Percentiles rank a stretch among this genome's conserved stretches.
Conservation (phyloP, 2,797 vertebrate species). For the Microctenopoma stevenorrisi region DNA sequence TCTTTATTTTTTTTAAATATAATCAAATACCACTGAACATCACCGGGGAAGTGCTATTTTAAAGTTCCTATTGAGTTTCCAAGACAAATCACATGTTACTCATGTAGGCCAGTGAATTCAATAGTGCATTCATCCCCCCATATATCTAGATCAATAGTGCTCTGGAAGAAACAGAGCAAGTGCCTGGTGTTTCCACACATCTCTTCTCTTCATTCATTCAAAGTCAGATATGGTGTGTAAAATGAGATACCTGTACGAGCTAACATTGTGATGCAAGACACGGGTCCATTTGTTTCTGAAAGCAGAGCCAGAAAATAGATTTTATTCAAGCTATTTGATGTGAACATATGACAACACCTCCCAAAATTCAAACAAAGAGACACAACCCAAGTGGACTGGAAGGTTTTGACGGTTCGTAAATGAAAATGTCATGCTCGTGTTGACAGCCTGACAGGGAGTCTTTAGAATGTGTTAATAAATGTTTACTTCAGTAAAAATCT, state of each 20-base stretch:
- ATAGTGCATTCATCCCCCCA: slow-evolving; percentile 8
- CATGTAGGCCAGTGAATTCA: slow-evolving; percentile 3
- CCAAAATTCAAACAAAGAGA: neutral
- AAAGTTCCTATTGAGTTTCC: neutral
- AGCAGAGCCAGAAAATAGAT: neutral
- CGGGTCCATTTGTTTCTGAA: neutral
- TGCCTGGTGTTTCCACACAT: neutral
- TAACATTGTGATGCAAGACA: neutral
- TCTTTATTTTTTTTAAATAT: neutral
- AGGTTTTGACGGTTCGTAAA: slow-evolving; percentile 18
- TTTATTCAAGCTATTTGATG: neutral
- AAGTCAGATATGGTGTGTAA: neutral
- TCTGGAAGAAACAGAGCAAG: neutral
- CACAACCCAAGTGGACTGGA: neutral
- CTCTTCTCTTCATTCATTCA: neutral
- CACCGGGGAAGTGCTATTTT: neutral
- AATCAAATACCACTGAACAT: neutral
- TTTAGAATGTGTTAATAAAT: slow-evolving; percentile 7
- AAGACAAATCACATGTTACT: slow-evolving; percentile 7
- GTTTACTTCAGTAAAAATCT: neutral
- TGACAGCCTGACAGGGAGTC: slow-evolving; percentile 1
- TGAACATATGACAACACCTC: slow-evolving; percentile 5
- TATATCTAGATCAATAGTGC: slow-evolving; percentile 11
- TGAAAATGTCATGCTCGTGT: slow-evolving; percentile 16
- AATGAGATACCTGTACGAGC: neutral